These are phyloP conservation scores for Coendou prehensilis DNA, from an alignment of 2,797 vertebrate genomes.

Conservation along the genomic window DNA sequence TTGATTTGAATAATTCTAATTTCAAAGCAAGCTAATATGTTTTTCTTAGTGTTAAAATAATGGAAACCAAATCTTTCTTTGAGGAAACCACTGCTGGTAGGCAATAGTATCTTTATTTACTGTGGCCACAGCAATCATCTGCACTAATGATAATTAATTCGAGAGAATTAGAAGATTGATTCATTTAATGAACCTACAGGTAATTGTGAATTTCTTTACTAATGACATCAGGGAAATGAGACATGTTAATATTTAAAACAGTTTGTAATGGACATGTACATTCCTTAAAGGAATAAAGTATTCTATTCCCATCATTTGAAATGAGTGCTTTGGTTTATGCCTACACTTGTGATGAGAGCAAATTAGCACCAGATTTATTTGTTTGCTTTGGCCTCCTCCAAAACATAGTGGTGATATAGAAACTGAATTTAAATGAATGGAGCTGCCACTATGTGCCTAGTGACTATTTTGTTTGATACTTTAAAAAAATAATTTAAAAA, in stretches of 20 bases:
- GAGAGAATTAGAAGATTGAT: conserved; percentile 84
- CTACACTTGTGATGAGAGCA: not conserved
- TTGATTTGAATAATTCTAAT: conserved; percentile 36
- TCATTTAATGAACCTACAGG: conserved; percentile 86
- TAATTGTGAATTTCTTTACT: conserved; percentile 87
- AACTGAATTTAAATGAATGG: not conserved
- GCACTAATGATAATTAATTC: conserved; percentile 87
- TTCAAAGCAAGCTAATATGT: not conserved
- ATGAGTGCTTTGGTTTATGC: conserved; percentile 46
- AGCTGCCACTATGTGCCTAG: not conserved
- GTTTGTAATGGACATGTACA: conserved; percentile 76
- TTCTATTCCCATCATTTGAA: conserved; percentile 61
- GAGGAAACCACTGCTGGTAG: conserved; percentile 64
- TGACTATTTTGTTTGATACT: not conserved
- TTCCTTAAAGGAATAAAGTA: conserved; percentile 77
- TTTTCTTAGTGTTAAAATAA: conserved; percentile 34
- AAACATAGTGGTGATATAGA: not conserved
- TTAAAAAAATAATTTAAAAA: not conserved
- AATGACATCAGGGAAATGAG: conserved; percentile 85
- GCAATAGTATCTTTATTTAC: conserved; percentile 76
- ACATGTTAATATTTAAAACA: conserved; percentile 80
- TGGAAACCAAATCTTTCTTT: conserved; percentile 24
- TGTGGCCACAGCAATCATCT: conserved; percentile 81
- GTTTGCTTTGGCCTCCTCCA: not conserved
- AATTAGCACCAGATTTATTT: conserved; percentile 39